Percentiles rank a stretch among this genome's conserved stretches.
Conservation (phyloP, 2,888 invertebrate species). For the Zele albiditarsus region DNA sequence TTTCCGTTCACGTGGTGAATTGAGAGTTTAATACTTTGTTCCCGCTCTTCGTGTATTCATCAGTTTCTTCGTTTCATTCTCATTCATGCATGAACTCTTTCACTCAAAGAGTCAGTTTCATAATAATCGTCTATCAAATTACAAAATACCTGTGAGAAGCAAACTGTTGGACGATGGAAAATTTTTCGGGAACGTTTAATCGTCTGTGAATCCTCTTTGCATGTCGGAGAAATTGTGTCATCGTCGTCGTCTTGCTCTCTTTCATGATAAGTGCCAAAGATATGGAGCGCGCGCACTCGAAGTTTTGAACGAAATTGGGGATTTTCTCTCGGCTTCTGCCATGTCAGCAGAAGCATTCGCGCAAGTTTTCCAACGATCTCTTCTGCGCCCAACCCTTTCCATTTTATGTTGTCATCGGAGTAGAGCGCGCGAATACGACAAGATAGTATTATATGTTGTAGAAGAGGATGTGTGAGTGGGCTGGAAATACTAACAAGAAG, state of each 20-base stretch:
- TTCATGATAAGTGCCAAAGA: constrained; percentile 39
- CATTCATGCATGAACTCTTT: background rate
- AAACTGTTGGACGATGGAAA: constrained; percentile 20
- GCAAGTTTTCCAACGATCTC: constrained; percentile 27
- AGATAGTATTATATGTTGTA: background rate
- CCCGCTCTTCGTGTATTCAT: too few relatives aligned
- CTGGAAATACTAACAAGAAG: background rate
- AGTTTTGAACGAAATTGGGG: constrained; percentile 50
- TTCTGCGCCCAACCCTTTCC: constrained; percentile 3
- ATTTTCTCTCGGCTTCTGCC: constrained; percentile 42
- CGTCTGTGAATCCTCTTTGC: constrained; percentile 47
- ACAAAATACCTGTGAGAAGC: background rate
- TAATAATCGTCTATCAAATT: constrained; percentile 17
- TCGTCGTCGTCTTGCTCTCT: constrained; percentile 30
- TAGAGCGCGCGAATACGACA: background rate
- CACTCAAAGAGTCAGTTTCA: background rate
- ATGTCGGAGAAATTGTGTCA: constrained; percentile 40
- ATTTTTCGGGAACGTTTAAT: constrained; percentile 28
- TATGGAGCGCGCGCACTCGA: constrained; percentile 21
- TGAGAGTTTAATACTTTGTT: background rate
- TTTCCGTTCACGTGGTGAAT: background rate
- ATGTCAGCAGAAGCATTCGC: constrained; percentile 36
- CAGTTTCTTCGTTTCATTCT: background rate
- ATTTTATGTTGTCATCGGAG: constrained; percentile 14
- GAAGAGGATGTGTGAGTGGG: background rate